Evolutionary conservation across 2,113 vertebrate species (phyloP).

Genomic region (Dromaius novaehollandiae): DNA sequence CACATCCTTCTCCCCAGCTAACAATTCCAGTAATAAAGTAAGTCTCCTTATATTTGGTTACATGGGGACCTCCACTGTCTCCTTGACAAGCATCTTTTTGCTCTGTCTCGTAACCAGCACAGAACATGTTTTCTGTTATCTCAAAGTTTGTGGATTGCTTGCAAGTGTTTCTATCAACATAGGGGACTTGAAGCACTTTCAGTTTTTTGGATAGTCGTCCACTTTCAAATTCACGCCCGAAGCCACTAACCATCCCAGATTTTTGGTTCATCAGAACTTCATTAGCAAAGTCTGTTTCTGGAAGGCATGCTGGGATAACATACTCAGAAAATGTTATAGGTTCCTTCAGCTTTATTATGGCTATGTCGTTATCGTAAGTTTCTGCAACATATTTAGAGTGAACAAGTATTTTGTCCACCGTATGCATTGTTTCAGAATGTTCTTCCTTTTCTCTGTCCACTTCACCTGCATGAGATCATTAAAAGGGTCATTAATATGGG

Average conservation of each 20-base stretch:
- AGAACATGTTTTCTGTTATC: slow-evolving; percentile 91
- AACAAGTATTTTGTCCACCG: slow-evolving; percentile 74
- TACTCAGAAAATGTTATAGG: slow-evolving; percentile 82
- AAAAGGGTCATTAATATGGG: background rate
- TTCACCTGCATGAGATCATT: slow-evolving; percentile 81
- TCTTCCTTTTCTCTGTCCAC: slow-evolving; percentile 74
- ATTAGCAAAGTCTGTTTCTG: slow-evolving; percentile 86
- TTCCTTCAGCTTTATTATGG: slow-evolving; percentile 83
- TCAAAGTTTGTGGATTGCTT: slow-evolving; percentile 82
- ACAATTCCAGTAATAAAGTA: slow-evolving; percentile 91
- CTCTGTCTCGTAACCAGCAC: slow-evolving; percentile 85
- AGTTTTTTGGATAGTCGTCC: slow-evolving; percentile 76
- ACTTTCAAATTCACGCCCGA: slow-evolving; percentile 82
- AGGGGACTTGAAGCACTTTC: slow-evolving; percentile 86
- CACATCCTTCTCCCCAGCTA: slow-evolving; percentile 97
- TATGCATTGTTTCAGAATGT: slow-evolving; percentile 66
- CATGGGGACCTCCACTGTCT: slow-evolving; percentile 94
- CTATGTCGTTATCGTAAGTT: slow-evolving; percentile 90
- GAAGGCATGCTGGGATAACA: slow-evolving; percentile 88
- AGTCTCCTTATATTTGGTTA: slow-evolving; percentile 83
- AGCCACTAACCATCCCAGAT: slow-evolving; percentile 85
- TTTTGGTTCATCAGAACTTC: slow-evolving; percentile 84
- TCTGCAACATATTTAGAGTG: slow-evolving; percentile 73
- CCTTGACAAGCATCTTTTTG: slow-evolving; percentile 91
- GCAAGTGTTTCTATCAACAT: slow-evolving; percentile 82